Percentiles rank a stretch among this genome's conserved stretches.
Evolutionary conservation across 2,797 vertebrate species (phyloP).

Genomic region (Molossus alvarezi): DNA sequence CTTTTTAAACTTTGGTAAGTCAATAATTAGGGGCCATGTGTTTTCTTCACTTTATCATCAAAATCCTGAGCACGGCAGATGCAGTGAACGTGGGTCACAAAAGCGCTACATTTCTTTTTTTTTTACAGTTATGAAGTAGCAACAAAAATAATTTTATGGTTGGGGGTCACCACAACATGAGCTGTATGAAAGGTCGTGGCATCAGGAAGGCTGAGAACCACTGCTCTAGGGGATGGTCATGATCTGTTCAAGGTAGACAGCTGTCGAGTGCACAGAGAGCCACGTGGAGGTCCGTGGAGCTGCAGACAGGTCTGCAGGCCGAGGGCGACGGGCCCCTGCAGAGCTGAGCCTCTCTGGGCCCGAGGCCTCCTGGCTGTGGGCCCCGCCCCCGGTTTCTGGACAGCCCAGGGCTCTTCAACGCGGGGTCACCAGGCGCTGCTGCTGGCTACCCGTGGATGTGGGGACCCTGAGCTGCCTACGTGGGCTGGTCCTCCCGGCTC

Average conservation of each 20-base stretch:
- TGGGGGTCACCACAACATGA: too few species aligned
- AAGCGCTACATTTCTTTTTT: not conserved
- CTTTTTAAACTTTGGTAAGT: not conserved
- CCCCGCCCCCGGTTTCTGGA: not conserved
- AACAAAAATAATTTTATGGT: too few species aligned
- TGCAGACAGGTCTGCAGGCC: not conserved
- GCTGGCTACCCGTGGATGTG: not conserved
- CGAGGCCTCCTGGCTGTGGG: not conserved
- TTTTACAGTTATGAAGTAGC: too few species aligned
- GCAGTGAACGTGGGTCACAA: not conserved
- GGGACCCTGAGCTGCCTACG: not conserved
- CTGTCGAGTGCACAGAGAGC: not conserved
- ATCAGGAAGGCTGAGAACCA: too few species aligned
- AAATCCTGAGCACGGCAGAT: not conserved
- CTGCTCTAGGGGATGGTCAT: not conserved
- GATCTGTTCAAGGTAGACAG: not conserved
- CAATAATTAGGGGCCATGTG: not conserved
- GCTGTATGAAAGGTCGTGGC: too few species aligned
- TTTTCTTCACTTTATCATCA: not conserved
- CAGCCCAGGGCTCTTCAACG: fast-evolving
- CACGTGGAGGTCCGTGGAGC: fast-evolving
- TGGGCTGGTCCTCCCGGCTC: not conserved
- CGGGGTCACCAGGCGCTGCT: too few species aligned
- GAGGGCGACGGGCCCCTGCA: not conserved
- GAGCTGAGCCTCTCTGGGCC: not conserved